Evolutionary conservation across 2,113 vertebrate genomes (phyloP).

Genomic region (Chionomys nivalis): DNA sequence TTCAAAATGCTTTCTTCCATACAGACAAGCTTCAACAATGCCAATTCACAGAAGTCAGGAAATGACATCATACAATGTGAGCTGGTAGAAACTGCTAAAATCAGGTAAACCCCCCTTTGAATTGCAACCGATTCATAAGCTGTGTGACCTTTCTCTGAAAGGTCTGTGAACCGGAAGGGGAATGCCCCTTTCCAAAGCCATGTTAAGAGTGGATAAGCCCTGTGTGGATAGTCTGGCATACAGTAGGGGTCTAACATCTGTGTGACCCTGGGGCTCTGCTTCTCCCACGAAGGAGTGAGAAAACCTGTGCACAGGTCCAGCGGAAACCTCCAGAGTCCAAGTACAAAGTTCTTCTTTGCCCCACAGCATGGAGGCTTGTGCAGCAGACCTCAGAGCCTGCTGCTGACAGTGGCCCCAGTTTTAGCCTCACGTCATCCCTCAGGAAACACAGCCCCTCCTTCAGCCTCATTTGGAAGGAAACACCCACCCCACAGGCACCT

Average conservation of each 20-base stretch:
- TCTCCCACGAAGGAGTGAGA: neutral
- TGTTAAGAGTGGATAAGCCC: neutral
- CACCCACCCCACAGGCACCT: neutral
- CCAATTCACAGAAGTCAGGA: neutral
- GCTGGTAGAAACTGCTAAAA: neutral
- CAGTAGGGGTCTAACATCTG: neutral
- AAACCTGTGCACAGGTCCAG: too few relatives aligned
- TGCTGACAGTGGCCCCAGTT: neutral
- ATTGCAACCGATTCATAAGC: neutral
- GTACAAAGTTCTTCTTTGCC: neutral
- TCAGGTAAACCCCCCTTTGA: neutral
- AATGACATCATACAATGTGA: neutral
- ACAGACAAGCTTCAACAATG: neutral
- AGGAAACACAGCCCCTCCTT: neutral
- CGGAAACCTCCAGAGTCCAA: neutral
- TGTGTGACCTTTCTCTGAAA: conserved; percentile 12
- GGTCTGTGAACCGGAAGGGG: neutral
- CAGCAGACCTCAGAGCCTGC: neutral
- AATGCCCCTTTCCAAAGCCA: neutral
- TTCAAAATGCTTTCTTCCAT: neutral
- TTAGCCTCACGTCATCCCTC: neutral
- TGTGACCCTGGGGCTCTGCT: neutral
- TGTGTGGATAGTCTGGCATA: neutral
- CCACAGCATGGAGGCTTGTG: too few relatives aligned
- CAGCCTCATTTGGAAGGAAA: neutral